Percentiles rank a stretch among this genome's conserved stretches.
These are phyloP conservation scores for Setipinna tenuifilis DNA, from an alignment of 2,797 vertebrate genomes.

Conservation along the genomic window DNA sequence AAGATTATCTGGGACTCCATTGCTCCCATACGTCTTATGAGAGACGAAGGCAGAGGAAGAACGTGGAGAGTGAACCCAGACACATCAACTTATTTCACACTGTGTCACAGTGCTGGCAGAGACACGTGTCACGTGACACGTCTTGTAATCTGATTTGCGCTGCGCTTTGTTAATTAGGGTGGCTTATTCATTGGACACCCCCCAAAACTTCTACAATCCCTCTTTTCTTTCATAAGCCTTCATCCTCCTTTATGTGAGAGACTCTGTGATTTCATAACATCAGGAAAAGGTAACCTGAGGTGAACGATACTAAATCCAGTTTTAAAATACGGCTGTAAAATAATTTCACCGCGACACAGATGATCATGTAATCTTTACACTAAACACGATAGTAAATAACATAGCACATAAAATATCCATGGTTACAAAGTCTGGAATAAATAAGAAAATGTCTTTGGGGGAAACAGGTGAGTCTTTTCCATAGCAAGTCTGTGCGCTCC, in stretches of 20 bases:
- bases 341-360: neutral
- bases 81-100: neutral
- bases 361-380: neutral
- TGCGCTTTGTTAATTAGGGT: neutral
- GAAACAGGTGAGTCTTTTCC: neutral
- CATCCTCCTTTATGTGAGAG: conserved; percentile 1
- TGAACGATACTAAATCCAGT: neutral
- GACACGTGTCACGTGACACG: neutral
- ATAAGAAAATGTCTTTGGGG: conserved; percentile 1
- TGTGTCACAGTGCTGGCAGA: neutral
- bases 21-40: neutral
- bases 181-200: neutral
- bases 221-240: neutral
- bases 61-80: neutral
- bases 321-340: neutral
- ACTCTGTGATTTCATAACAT: neutral
- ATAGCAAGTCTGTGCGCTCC: neutral
- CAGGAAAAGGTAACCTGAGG: conserved; percentile 17
- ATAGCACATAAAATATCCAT: neutral
- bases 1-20: neutral
- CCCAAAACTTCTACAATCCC: neutral
- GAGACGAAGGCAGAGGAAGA: neutral
- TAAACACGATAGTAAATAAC: neutral
- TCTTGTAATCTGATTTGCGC: conserved; percentile 7
- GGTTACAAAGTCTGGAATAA: neutral